Evolutionary conservation across 1,140 invertebrate genomes (phyloP), one percentile per base, ranked within the genome.

Genomic region (Sitophilus oryzae): DNA sequence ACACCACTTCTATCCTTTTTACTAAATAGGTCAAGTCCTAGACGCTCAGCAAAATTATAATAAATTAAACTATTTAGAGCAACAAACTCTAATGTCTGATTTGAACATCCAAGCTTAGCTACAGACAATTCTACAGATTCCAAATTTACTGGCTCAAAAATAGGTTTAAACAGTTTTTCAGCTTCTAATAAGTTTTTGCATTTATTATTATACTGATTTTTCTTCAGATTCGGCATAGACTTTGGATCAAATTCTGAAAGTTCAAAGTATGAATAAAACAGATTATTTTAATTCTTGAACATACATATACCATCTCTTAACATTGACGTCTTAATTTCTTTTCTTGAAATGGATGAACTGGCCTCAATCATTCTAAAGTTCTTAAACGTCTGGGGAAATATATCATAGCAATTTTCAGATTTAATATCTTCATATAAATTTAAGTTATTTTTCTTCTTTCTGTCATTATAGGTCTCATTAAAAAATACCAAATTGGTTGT

Each of bases 11-110:
- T 82, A 62, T 87, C 79, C 38, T 73, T 74, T 23, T 68, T 73
- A 22, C 73, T 77, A 10, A 70, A 66, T n/a, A 85, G 69, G 66
- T 86, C 79, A 16, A 86, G 76, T 1, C 87, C 86, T 20, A 92
- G 74, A 20, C 77, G 77, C 65, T 88, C 80, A 5, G 86, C 82
- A 69, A 89, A 89, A 62, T 85, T 78, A 54, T 79, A 79, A 64
- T 84, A 86, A 21, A 77, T 64, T 3, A 83, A 63, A 62, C 82
- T 83, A 64, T 91, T 88, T 41, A 91, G 77, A 1, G 83, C 84
- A 23, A 88, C 65, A 52, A 91, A 79, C 36, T 77, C 75, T 19
- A 92, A 57, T 14, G 80, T 84, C 59, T 73, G 74, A 67, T 91
- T 69, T 20, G 19, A 9, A 65, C 84, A 86, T 1, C 74, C 71